Conservation (phyloP, 2,113 vertebrate species). For the Gallinago undulata region DNA sequence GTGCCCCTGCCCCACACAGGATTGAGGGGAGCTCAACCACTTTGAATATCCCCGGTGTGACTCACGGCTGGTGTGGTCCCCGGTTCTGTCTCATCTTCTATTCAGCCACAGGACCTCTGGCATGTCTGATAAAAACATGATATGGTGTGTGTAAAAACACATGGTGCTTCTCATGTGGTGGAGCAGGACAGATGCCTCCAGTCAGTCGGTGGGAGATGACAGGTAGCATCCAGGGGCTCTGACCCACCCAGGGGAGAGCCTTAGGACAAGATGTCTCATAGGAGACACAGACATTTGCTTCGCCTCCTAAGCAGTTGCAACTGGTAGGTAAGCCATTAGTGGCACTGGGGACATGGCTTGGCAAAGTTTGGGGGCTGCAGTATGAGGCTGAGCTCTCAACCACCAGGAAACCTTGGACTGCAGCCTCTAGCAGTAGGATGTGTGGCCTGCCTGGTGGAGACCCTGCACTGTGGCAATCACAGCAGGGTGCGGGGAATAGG, state of each 20-base stretch:
- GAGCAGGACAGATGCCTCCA: neutral
- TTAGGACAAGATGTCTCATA: neutral
- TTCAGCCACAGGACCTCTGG: neutral
- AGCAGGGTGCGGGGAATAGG: neutral
- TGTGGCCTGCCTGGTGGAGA: neutral
- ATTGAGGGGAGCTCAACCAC: neutral
- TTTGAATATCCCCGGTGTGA: fast-evolving
- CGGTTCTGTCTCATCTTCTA: neutral
- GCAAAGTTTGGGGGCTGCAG: neutral
- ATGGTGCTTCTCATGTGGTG: neutral
- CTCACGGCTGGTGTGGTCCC: neutral
- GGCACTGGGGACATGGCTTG: neutral
- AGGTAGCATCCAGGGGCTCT: neutral
- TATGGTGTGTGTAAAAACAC: no score
- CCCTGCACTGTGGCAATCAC: neutral
- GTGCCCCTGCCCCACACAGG: neutral
- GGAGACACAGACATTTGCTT: neutral
- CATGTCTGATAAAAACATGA: neutral
- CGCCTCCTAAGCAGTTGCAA: neutral
- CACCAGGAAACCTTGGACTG: neutral
- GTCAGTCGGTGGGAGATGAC: neutral
- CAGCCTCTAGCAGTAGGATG: neutral
- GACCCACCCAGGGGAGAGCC: fast-evolving
- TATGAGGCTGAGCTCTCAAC: neutral
- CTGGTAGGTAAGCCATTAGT: neutral